These are phyloP conservation scores for Aspidoscelis tigris DNA, from an alignment of 2,113 vertebrate genomes.

Conservation along the genomic window DNA sequence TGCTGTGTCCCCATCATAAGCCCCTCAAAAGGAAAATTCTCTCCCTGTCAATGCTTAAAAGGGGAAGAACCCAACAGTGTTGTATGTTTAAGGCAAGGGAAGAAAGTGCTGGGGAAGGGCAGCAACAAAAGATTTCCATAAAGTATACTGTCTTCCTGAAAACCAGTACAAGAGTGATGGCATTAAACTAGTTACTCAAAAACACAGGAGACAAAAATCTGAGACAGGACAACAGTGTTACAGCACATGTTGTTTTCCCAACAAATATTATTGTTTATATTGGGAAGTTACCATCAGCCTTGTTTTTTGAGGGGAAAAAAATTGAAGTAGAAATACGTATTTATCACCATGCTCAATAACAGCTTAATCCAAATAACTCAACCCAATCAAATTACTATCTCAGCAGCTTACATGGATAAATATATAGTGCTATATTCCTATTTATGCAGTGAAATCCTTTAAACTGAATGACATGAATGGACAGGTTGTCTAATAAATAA, in stretches of 20 bases:
- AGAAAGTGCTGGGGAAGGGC: too few species aligned
- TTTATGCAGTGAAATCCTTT: conserved; percentile 28
- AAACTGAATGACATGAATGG: conserved; percentile 14
- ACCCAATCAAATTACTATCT: conserved; percentile 37
- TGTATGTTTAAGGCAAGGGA: too few species aligned
- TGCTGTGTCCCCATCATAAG: too few species aligned
- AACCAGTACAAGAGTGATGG: not conserved
- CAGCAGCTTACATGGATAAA: conserved; percentile 14
- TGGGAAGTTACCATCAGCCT: not conserved
- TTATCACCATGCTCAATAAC: conserved; percentile 29
- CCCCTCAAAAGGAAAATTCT: too few species aligned
- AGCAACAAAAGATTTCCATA: too few species aligned
- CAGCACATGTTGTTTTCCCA: not conserved
- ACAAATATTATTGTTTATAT: not conserved
- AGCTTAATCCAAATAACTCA: conserved; percentile 40
- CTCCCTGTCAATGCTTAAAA: too few species aligned
- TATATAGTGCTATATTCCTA: conserved; percentile 10
- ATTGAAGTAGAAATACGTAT: not conserved
- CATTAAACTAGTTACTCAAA: not conserved
- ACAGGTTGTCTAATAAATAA: conserved; percentile 26
- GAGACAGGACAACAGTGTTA: not conserved
- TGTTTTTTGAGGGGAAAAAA: conserved; percentile 5
- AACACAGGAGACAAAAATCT: not conserved
- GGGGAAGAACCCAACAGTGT: too few species aligned
- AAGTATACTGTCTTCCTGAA: too few species aligned